phyloP scores from a whole-genome alignment of 2,113 vertebrate genomes.

The Microcebus lehilahytsara region DNA sequence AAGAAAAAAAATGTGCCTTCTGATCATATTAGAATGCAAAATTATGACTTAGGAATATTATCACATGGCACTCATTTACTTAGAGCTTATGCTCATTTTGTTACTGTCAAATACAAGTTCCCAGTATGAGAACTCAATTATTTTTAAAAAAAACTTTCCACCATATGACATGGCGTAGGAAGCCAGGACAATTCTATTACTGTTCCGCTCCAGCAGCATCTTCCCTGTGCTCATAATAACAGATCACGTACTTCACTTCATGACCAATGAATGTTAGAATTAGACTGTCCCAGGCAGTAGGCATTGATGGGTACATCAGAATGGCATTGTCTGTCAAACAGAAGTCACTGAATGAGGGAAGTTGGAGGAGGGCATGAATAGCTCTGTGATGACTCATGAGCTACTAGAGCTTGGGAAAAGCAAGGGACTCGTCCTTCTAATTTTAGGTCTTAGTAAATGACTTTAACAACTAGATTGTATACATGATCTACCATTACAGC shows the following conservation, averaged over 20 bases:
- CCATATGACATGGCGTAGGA: background rate
- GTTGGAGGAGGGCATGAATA: conserved; percentile 41
- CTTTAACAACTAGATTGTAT: conserved; percentile 39
- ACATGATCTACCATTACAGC: conserved; percentile 55
- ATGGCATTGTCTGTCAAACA: conserved; percentile 62
- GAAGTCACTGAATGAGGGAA: conserved; percentile 59
- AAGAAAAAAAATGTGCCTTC: background rate
- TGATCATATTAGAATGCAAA: background rate
- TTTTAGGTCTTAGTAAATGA: conserved; percentile 77
- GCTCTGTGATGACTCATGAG: conserved; percentile 47
- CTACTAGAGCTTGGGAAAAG: conserved; percentile 39
- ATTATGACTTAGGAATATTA: background rate
- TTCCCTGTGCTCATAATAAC: conserved; percentile 3
- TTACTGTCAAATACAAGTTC: background rate
- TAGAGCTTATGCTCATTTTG: background rate
- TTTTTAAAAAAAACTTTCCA: conserved; percentile 10
- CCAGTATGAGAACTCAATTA: background rate
- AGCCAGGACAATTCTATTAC: conserved; percentile 45
- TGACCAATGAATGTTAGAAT: conserved; percentile 7
- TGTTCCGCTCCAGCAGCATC: background rate
- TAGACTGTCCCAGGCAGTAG: background rate
- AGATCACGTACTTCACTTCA: conserved; percentile 5
- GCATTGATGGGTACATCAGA: background rate
- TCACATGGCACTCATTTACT: background rate
- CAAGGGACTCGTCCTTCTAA: conserved; percentile 75